Percentiles rank a stretch among this genome's conserved stretches.
These are phyloP conservation scores for Helicoverpa assulta DNA, from an alignment of 2,888 invertebrate species.

Conservation along the genomic window DNA sequence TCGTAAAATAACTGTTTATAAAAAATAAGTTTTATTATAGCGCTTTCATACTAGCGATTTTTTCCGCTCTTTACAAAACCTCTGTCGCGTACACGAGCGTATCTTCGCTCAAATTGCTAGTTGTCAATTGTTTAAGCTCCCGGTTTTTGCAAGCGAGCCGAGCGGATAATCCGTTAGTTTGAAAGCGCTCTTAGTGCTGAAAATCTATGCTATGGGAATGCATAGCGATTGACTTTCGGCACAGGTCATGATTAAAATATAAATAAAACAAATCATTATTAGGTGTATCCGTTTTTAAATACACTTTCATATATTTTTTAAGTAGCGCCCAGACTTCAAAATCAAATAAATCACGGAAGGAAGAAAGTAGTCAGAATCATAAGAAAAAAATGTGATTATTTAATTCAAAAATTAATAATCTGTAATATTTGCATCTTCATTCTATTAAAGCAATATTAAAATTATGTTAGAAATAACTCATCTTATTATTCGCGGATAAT, in stretches of 20 bases:
- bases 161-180: no score
- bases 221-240: constrained; percentile 2
- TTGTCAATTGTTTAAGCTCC: no score
- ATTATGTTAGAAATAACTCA: constrained; percentile 25
- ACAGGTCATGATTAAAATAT: not conserved
- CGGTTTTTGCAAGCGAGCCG: no score
- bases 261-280: no score
- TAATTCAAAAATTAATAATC: not conserved
- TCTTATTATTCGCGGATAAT: constrained; percentile 25
- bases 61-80: no score
- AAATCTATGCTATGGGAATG: constrained; percentile 4
- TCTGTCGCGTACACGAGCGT: no score
- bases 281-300: not conserved
- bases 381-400: not conserved
- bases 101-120: no score
- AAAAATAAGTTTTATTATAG: not conserved
- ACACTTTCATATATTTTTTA: not conserved
- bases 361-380: constrained; percentile 21
- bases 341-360: constrained; percentile 1
- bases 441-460: constrained; percentile 10
- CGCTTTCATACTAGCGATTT: no score
- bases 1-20: constrained; percentile 49
- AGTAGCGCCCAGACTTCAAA: not conserved
- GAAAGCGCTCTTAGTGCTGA: constrained; percentile 1
- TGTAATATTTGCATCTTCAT: not conserved